These are phyloP conservation scores for Setipinna tenuifilis DNA, from an alignment of 2,797 vertebrate species.

Conservation along the genomic window DNA sequence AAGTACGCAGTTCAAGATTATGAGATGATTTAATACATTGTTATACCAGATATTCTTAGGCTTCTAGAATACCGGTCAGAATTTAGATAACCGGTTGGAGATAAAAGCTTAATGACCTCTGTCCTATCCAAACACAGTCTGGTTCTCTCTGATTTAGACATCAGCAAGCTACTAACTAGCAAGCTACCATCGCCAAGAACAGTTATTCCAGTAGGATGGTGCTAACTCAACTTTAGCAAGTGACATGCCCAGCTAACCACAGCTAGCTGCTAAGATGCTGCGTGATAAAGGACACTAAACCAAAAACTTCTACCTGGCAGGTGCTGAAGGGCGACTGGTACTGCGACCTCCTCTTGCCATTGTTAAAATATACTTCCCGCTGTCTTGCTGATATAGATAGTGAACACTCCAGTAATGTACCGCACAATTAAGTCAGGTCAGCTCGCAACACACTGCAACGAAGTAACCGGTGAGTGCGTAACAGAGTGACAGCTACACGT, in stretches of 20 bases:
- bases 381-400: neutral
- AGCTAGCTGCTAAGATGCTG: neutral
- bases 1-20: too few species aligned
- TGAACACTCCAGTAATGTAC: neutral
- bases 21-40: too few species aligned
- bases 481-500: slow-evolving; percentile 33
- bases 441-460: neutral
- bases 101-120: neutral
- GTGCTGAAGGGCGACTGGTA: slow-evolving; percentile 60
- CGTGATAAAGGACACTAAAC: neutral
- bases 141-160: neutral
- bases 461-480: slow-evolving; percentile 21
- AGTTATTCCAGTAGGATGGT: neutral
- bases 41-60: too few species aligned
- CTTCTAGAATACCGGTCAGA: too few species aligned
- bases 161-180: neutral
- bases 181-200: neutral
- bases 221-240: neutral
- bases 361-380: neutral
- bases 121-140: neutral
- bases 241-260: neutral
- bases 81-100: too few species aligned
- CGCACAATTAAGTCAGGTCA: neutral
- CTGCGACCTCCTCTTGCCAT: slow-evolving; percentile 78
- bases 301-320: slow-evolving; percentile 64